These are phyloP conservation scores for Parazoanthus atlanticus DNA, from an alignment of 92 coral and sea anemone genomes.

Conservation along the genomic window DNA sequence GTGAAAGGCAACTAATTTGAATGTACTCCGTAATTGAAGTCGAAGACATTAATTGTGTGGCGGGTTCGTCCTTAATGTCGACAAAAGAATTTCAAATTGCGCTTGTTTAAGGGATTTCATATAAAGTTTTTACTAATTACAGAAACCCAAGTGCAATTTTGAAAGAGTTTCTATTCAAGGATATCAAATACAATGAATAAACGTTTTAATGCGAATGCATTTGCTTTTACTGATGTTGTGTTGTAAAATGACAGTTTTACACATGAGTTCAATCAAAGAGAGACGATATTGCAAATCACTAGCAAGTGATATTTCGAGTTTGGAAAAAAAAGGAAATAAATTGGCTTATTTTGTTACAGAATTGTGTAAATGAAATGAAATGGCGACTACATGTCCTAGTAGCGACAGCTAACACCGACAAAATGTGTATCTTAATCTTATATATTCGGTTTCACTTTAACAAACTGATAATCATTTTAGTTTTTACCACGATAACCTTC, in stretches of 20 bases:
- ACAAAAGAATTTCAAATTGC: conserved; percentile 32
- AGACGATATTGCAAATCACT: neutral
- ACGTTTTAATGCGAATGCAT: neutral
- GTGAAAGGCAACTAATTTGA: conserved; percentile 32
- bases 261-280: neutral
- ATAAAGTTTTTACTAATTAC: conserved; percentile 13
- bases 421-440: neutral
- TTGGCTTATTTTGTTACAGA: neutral
- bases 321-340: neutral
- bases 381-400: neutral
- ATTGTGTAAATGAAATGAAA: neutral
- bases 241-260: neutral
- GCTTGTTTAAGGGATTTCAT: conserved; percentile 37
- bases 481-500: neutral
- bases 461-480: neutral
- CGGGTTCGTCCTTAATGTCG: conserved; percentile 16
- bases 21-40: conserved; percentile 7
- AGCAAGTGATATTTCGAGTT: neutral
- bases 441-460: neutral
- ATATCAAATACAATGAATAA: neutral
- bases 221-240: neutral
- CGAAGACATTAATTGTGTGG: conserved; percentile 44
- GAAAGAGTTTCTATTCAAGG: neutral
- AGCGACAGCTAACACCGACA: neutral
- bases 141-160: conserved; percentile 18